Base-by-base conservation (phyloP, 2,113 vertebrate genomes). In the Leucosticte australis region DNA sequence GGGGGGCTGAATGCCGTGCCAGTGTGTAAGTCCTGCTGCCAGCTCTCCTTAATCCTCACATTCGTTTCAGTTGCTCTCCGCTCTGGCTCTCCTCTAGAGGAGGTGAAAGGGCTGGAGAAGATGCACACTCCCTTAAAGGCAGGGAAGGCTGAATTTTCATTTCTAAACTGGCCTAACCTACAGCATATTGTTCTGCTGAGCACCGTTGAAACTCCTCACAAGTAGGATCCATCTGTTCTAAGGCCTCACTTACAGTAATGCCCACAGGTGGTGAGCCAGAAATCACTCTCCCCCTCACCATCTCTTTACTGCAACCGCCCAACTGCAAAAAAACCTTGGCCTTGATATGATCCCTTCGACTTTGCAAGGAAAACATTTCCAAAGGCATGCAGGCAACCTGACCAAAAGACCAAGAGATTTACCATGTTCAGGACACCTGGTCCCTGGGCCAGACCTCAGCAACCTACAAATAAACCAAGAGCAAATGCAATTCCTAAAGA, bases 341-440 rank as follows among this genome's bases (percentile, higher is more conserved):
- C 26, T 57, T 41, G 22, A 41, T 33, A n/a, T 0, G 15, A 47
- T 76, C 47, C n/a, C 49, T 92, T 92, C 2, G 11, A 70, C 74
- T 94, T 96, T 78, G 76, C 92, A 68, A 92, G 94, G 90, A 86
- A 90, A 92, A 90, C 0, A 1, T 88, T 95, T 94, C 95, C 90
- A 96, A 95, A 96, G 90, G 90, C 83, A 83, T 71, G 85, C 20
- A 5, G 71, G 88, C 35, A 90, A 83, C 37, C 35, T 70, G 37
- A 87, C 31, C 44, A 60, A 87, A 87, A 89, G 47, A 53, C 33
- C 47, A 20, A 69, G 41, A 63, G 35, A 60, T 87, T 56, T 60
- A 37, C 55, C 15, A 3, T 10, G 20, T 27, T 52, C 33, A 86
- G 59, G 30, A 77, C 12, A 27, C 33, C 52, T n/a, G 31, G 60